Base-by-base conservation (phyloP, 2,113 vertebrate species). In the Prunella fulvescens region DNA sequence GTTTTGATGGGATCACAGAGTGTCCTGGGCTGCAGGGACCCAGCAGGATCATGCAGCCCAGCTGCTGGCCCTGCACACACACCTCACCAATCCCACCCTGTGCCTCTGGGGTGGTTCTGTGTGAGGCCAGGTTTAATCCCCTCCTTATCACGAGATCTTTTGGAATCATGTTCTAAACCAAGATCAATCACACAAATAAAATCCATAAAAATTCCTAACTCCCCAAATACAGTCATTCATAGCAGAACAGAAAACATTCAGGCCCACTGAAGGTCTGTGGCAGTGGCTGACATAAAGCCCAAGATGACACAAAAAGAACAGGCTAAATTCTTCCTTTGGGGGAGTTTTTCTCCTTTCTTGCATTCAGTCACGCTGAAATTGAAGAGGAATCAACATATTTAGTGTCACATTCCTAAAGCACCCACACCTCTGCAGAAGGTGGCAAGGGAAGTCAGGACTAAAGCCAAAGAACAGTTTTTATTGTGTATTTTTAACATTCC, bases 51-150 rank as follows among this genome's bases (percentile, higher is more conserved):
- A 15, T 20, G 19, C 29, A 71, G 35, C 3, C 6, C 74, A 64
- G 66, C 57, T 47, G 25, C 65, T 62, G 48, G 39, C 33, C 39
- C 47, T 54, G 47, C 65, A 29, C 56, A 29, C 47, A 29, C 39
- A 24, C 53, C 44, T 22, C 65, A 71, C 2, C 15, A n/a, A 31
- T 22, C 48, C 24, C 85, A 48, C 6, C 16, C 65, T 18, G 35
- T 2, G 8, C 40, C 40, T 40, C n/a, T 29, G 1, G 0, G 19
- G 24, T 20, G 29, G 6, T 19, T 51, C 56, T 61, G 29, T 11
- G 10, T 6, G 8, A 26, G 35, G 25, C 35, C 25, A 31, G 25
- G 39, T 78, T 69, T 57, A 72, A 47, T 4, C 28, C 28, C 65
- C 29, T 94, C 26, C 40, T 88, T 19, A 48, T 12, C 33, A 28